Percentiles rank a stretch among this genome's conserved stretches.
Conservation (phyloP, 2,888 invertebrate genomes). For the Perizoma flavofasciatum region DNA sequence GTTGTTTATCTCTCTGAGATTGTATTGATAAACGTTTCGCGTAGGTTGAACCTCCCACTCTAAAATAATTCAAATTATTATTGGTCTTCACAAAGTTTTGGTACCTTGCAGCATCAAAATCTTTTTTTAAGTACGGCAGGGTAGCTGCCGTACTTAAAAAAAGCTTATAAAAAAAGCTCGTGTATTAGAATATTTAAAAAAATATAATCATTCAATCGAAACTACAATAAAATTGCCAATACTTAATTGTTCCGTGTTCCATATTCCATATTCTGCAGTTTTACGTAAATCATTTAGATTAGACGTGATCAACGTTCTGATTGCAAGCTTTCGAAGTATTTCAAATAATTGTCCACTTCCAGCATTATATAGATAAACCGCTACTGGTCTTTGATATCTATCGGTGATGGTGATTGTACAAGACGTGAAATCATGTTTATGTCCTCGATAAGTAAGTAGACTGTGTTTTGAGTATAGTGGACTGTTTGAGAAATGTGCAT, state of each 20-base stretch:
- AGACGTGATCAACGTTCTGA: constrained; percentile 17
- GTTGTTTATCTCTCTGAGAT: constrained; percentile 6
- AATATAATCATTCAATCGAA: too few relatives aligned
- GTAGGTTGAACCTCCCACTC: not conserved
- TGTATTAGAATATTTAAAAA: too few relatives aligned
- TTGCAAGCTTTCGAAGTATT: constrained; percentile 20
- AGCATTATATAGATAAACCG: constrained; percentile 20
- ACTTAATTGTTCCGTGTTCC: not conserved
- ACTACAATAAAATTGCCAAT: too few relatives aligned
- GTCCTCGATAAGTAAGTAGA: constrained; percentile 26
- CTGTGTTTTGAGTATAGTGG: constrained; percentile 6
- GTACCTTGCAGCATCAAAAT: too few relatives aligned
- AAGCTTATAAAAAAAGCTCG: too few relatives aligned
- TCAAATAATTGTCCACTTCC: constrained; percentile 25
- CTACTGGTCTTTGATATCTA: constrained; percentile 33
- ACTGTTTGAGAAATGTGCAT: constrained; percentile 6
- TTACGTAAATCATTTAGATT: constrained; percentile 15
- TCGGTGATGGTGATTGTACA: constrained; percentile 32
- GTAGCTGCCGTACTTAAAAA: too few relatives aligned
- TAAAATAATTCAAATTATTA: not conserved
- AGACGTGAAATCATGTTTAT: constrained; percentile 34
- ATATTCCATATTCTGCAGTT: not conserved
- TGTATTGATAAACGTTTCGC: not conserved
- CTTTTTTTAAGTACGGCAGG: too few relatives aligned
- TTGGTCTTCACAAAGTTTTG: too few relatives aligned